Base-by-base conservation (phyloP, 2,888 invertebrate genomes). In the Keiferia lycopersicella region DNA sequence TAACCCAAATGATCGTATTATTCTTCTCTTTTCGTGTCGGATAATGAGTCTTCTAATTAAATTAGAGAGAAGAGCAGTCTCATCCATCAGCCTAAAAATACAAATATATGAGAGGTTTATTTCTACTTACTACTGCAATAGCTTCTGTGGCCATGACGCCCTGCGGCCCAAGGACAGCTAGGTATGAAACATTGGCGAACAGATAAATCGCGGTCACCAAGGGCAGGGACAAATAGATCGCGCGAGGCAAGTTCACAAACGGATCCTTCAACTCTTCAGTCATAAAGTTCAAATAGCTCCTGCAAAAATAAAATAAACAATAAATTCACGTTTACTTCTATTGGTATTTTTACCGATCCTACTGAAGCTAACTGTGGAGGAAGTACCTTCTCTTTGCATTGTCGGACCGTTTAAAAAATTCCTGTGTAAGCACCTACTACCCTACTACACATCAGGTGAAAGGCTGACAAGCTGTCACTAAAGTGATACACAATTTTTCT, bases 261-360 rank as follows among this genome's bases (percentile, higher is more conserved):
- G 97, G 98, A 83, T 97, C 94, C 75, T 94, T 94, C 26, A 98
- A 84, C 84, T 98, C 98, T 84, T 98, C 98, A 2, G 97, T 98
- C 95, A 98, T 97, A 81, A 97, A 98, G 87, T 98, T 98, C 65
- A 98, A 87, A 82, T 97, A 98, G 82, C 96, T 98, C 95, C 95
- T 95, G 78, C 86, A 88, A 66, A 57, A 64, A 64, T 14, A 39
- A 61, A 14, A 38, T 56, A 51, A n/a, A n/a, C 6, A 56, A 53
- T 26, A 20, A n/a, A n/a, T n/a, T n/a, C n/a, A 26, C 26, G 6
- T n/a, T 45, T 45, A 16, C n/a, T 45, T 45, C 1, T 45, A 8
- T 34, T 34, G 6, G 10, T 10, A 34, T 34, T 34, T 7, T 34
- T 34, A 34, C 34, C 34, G 34, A 4, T 7, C 6, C 6, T 34